A percentile compares a stretch with the other conserved stretches of the same genome.
Evolutionary conservation across 2,888 invertebrate species (phyloP).

Genomic region (Andrena flavipes): DNA sequence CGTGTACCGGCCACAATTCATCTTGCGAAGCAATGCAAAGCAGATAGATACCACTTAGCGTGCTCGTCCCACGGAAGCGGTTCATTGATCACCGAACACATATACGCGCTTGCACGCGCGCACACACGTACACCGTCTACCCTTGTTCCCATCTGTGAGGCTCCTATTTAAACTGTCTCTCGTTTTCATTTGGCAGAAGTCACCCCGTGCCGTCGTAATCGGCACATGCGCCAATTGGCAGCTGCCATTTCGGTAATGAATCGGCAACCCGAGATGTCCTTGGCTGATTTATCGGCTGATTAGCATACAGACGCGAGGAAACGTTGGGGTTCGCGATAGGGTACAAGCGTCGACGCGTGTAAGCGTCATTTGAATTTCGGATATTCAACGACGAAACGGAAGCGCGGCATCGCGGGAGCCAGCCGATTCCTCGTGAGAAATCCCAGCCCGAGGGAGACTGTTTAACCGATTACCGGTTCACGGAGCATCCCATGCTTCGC

Average conservation of each 20-base stretch:
- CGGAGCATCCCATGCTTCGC: too few species aligned
- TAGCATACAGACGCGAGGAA: constrained; percentile 73
- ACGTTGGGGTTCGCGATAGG: constrained; percentile 51
- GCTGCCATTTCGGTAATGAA: constrained; percentile 74
- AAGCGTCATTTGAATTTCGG: constrained; percentile 6
- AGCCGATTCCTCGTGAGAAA: constrained; percentile 1
- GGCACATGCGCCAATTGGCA: constrained; percentile 72
- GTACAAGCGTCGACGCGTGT: constrained; percentile 36
- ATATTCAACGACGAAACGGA: constrained; percentile 9
- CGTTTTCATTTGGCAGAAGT: constrained; percentile 26
- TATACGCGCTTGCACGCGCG: not conserved
- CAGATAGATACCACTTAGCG: constrained; percentile 60
- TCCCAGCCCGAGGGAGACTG: too few species aligned
- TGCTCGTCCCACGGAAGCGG: constrained; percentile 63
- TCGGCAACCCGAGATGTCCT: constrained; percentile 72
- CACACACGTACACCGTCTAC: not conserved
- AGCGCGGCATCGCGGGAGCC: not conserved
- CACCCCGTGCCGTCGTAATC: constrained; percentile 57
- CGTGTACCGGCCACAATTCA: constrained; percentile 46
- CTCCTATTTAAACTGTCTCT: constrained; percentile 35
- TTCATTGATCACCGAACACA: constrained; percentile 56
- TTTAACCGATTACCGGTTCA: too few species aligned
- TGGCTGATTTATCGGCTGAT: constrained; percentile 83
- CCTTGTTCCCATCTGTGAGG: constrained; percentile 23
- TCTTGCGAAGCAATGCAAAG: constrained; percentile 53